Evolutionary conservation across 1,140 invertebrate genomes (phyloP), one percentile per base, ranked within the genome.

Genomic region (Apis laboriosa): DNA sequence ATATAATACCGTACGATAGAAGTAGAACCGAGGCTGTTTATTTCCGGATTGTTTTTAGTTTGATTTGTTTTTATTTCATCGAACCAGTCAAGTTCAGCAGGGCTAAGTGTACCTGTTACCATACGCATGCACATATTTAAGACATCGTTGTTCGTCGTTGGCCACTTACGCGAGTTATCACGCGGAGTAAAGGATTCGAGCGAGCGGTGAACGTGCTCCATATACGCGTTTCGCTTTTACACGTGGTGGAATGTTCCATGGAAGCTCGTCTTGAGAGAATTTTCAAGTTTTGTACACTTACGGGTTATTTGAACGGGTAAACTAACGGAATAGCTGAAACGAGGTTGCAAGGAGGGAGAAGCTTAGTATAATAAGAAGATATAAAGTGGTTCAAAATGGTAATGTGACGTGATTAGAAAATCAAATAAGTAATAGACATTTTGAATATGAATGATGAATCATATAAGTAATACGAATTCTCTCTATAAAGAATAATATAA

Each of bases 41-140:
- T 84, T 80, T 63, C 85, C 61, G 72, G 67, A 70, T 81, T 80
- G 72, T 72, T 72, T 61, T 64, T 56, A 68, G 56, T 85, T 73
- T 79, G 78, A 73, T 77, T 85, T 34, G 73, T 76, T 86, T 76
- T 86, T 80, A 76, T 84, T 72, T 81, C 71, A 43, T 79, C 56
- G 60, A 80, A 80, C 78, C 53, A 84, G 83, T 79, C 83, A 51
- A 63, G 85, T 85, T 77, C 70, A 86, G 68, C 77, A 55, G 61
- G 60, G 77, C 43, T 68, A 51, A 34, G 71, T 73, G 78, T 81
- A 63, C 64, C 51, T 80, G 72, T 84, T 64, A 58, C 70, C 56
- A 58, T 74, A 53, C 58, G 68, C 51, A 55, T 12, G 51, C 21
- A 28, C 19, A 51, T 66, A 80, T 80, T 63, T 79, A 80, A 64